Evolutionary conservation across 2,888 invertebrate species (phyloP).

Genomic region (Drosophila quinaria): DNA sequence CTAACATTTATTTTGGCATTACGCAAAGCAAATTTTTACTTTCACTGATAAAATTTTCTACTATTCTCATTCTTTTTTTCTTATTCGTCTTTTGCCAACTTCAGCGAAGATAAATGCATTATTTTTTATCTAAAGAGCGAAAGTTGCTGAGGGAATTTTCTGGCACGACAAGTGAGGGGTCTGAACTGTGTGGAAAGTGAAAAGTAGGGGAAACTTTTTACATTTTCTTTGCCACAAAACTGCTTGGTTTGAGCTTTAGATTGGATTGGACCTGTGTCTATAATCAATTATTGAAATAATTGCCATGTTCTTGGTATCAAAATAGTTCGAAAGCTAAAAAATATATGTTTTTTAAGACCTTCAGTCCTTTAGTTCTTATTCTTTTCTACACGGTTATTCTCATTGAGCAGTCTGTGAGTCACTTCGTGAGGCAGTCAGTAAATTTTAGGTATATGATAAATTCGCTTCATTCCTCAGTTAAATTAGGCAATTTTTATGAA

Average conservation of each 20-base stretch:
- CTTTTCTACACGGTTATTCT: not conserved
- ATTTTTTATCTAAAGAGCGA: slow-evolving; percentile 43
- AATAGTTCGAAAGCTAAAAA: not conserved
- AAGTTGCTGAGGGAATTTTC: slow-evolving; percentile 33
- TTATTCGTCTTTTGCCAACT: slow-evolving; percentile 20
- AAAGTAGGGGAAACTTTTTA: slow-evolving; percentile 18
- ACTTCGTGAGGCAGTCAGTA: not conserved
- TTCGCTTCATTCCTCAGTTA: slow-evolving; percentile 1
- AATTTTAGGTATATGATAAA: not conserved
- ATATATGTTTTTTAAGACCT: not conserved
- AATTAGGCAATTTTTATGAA: slow-evolving; percentile 10
- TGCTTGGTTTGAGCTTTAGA: not conserved
- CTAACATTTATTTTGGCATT: slow-evolving; percentile 36
- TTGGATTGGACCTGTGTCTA: slow-evolving; percentile 2
- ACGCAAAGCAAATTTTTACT: slow-evolving; percentile 46
- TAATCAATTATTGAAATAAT: not conserved
- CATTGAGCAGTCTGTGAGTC: not conserved
- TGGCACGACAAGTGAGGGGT: slow-evolving; percentile 5
- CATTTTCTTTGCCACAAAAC: not conserved
- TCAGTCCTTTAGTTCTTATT: too few species aligned
- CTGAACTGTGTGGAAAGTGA: not conserved
- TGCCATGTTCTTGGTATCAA: too few species aligned
- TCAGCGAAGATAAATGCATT: slow-evolving; percentile 56
- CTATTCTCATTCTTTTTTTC: not conserved
- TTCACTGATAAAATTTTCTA: slow-evolving; percentile 42